Evolutionary conservation across 2,888 invertebrate genomes (phyloP).

Genomic region (Nipponacmea schrenckii): DNA sequence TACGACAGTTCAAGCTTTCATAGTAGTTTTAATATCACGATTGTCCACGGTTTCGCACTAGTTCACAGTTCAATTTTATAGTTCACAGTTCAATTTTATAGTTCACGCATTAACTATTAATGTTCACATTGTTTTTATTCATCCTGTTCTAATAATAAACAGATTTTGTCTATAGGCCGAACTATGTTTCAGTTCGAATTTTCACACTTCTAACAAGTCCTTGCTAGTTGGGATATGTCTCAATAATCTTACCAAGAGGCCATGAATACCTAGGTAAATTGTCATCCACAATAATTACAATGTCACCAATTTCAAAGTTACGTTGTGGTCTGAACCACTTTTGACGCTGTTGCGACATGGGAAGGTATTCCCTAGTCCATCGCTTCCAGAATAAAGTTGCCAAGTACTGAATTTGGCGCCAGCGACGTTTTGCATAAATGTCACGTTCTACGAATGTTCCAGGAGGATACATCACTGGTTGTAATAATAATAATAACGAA

Average conservation of each 20-base stretch:
- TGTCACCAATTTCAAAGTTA: conserved; percentile 10
- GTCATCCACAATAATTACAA: conserved; percentile 16
- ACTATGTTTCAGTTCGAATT: conserved; percentile 10
- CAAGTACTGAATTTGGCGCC: conserved; percentile 8
- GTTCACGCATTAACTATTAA: too few relatives aligned
- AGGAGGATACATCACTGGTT: conserved; percentile 12
- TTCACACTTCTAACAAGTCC: conserved; percentile 10
- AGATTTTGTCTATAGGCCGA: not conserved
- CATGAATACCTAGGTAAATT: conserved; percentile 9
- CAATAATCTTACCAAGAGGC: conserved; percentile 12
- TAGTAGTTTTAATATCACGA: too few relatives aligned
- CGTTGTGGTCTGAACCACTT: conserved; percentile 10
- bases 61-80: too few relatives aligned
- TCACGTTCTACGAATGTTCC: conserved; percentile 3
- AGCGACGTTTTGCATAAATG: not conserved
- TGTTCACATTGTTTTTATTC: too few relatives aligned
- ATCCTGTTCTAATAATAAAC: too few relatives aligned
- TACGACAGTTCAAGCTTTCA: too few relatives aligned
- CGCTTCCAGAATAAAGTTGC: conserved; percentile 25
- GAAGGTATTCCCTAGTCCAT: conserved; percentile 19
- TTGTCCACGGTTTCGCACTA: too few relatives aligned
- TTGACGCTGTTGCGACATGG: conserved; percentile 14
- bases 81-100: too few relatives aligned
- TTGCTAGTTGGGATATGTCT: conserved; percentile 13
- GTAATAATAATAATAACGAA: conserved; percentile 18